Evolutionary conservation across 2,888 invertebrate genomes (phyloP).

Genomic region (Uloborus plumipes): DNA sequence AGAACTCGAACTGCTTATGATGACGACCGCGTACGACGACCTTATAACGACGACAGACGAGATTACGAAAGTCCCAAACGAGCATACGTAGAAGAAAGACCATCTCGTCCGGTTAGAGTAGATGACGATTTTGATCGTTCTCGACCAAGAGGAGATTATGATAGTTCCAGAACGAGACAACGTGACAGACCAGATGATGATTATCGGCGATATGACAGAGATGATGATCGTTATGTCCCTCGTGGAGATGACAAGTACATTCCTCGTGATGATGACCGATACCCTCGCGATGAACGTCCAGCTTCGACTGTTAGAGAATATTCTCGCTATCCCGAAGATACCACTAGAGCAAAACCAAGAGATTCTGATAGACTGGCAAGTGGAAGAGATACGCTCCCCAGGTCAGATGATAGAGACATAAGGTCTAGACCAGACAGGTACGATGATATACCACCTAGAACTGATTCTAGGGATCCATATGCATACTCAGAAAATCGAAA

Average conservation of each 20-base stretch:
- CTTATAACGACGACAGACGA: background rate
- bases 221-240: too few relatives aligned
- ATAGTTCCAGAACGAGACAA: background rate
- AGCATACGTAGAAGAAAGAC: slow-evolving; percentile 5
- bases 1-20: slow-evolving; percentile 12
- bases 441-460: background rate
- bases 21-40: background rate
- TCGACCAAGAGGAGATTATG: slow-evolving; percentile 3
- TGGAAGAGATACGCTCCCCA: background rate
- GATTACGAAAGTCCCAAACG: background rate
- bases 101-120: background rate
- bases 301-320: background rate
- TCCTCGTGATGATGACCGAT: slow-evolving; percentile 1
- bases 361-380: background rate
- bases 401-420: background rate
- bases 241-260: slow-evolving; percentile 3
- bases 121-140: background rate
- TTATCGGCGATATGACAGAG: background rate
- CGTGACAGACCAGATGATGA: slow-evolving; percentile 13
- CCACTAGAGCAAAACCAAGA: background rate
- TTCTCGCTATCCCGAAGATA: background rate
- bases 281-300: background rate
- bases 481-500: background rate
- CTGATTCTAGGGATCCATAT: background rate
- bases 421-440: background rate